Percentiles rank a stretch among this genome's conserved stretches.
Conservation (phyloP, 2,888 invertebrate genomes). For the Phyllotreta cruciferae region DNA sequence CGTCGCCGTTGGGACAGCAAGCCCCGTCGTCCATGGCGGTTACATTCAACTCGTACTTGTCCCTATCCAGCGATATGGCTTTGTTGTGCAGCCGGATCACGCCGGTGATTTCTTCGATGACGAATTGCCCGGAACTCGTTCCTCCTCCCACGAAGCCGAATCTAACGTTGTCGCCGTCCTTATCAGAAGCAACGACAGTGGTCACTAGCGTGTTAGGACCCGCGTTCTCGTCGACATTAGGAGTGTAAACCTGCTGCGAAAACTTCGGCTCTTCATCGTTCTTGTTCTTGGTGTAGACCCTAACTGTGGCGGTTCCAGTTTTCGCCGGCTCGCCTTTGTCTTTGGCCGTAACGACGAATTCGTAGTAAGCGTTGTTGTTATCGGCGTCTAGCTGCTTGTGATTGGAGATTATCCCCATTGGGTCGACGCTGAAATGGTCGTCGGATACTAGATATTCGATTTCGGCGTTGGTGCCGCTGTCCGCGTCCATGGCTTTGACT, state of each 20-base stretch:
- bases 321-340: constrained; percentile 94
- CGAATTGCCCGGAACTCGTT: constrained; percentile 90
- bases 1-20: constrained; percentile 90
- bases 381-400: constrained; percentile 94
- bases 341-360: constrained; percentile 91
- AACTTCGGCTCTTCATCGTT: constrained; percentile 98
- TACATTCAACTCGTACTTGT: constrained; percentile 95
- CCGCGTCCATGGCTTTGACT: constrained; percentile 94
- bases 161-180: constrained; percentile 95
- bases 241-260: constrained; percentile 95
- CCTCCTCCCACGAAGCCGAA: constrained; percentile 90
- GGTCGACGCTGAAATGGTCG: constrained; percentile 94
- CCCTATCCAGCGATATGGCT: constrained; percentile 85
- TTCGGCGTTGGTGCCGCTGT: constrained; percentile 94
- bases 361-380: constrained; percentile 95
- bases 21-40: constrained; percentile 98
- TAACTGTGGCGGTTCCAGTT: constrained; percentile 91
- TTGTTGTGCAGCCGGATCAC: constrained; percentile 90
- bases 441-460: constrained; percentile 92
- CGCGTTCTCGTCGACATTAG: constrained; percentile 95
- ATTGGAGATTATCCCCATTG: constrained; percentile 90
- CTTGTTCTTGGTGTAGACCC: constrained; percentile 97
- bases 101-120: constrained; percentile 94
- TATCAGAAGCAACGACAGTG: constrained; percentile 95
- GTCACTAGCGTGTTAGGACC: constrained; percentile 95